Evolutionary conservation across 2,888 invertebrate species (phyloP), one percentile per base, ranked within the genome.

Genomic region (Agriotes lineatus): DNA sequence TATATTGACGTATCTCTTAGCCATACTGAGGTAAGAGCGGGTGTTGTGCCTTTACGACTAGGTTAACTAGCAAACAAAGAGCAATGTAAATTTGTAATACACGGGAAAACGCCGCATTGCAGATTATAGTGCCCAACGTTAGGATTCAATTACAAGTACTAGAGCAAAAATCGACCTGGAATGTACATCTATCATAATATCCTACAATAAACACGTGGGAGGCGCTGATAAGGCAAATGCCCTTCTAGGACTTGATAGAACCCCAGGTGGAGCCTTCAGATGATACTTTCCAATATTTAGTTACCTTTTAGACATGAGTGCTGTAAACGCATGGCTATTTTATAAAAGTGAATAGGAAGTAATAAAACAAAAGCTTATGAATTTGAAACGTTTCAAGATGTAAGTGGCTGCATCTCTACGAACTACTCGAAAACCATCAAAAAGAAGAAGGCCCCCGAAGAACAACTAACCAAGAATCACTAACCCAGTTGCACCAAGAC

Each of bases 281-380:
- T 56, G 62, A 39, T 62, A 62, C 14, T 39, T 52, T 44, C 16
- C 52, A 1, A 50, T 62, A 39, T 62, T 62, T 63, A 42, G 54
- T 1, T 54, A 54, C 10, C 12, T 63, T 5, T 10, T 63, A 12
- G 54, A 63, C 20, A 30, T 54, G 12, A 25, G 30, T 42, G 44
- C 54, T 10, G 42, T 44, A 18, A 63, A 63, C 16, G 54, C 39
- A 22, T 62, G 62, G 62, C n/a, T 62, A 9, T 1, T 62, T 10
- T 62, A 62, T 20, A 62, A 39, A 44, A 45, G 20, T 35, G 16
- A 63, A 16, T 66, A 54, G 7, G 14, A 3, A n/a, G 20, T 35
- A 39, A n/a, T 20, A 20, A 12, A 39, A 39, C 14, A 19, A n/a
- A 57, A 37, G 5, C 39, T n/a, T 1, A 2, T 12, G n/a, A 12